These are phyloP conservation scores for Ophthalmolycus amberensis DNA, from an alignment of 2,113 vertebrate species.

Conservation along the genomic window DNA sequence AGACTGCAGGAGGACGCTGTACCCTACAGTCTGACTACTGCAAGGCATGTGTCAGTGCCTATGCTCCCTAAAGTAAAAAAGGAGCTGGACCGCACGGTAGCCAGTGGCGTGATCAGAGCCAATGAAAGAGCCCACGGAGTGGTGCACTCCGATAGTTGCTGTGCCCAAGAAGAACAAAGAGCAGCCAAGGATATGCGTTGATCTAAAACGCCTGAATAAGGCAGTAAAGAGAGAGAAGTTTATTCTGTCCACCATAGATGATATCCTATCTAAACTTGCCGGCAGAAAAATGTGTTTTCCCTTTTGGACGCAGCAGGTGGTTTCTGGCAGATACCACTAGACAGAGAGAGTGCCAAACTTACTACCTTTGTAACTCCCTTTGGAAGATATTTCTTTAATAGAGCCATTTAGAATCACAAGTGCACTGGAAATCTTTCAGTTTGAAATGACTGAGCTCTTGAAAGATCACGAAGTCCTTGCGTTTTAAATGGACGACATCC, in stretches of 20 bases:
- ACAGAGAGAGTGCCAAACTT: not conserved
- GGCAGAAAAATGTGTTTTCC: not conserved
- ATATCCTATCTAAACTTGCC: not conserved
- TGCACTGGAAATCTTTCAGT: not conserved
- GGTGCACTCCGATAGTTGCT: not conserved
- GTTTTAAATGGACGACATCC: not conserved
- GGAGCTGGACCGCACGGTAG: not conserved
- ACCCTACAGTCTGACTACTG: not conserved
- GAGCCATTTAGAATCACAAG: not conserved
- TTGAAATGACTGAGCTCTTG: not conserved
- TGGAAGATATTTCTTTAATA: not conserved
- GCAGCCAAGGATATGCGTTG: not conserved
- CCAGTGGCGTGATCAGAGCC: not conserved
- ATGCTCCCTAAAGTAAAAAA: not conserved
- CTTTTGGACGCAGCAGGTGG: not conserved
- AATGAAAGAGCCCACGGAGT: not conserved
- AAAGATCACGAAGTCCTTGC: not conserved
- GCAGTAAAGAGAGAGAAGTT: not conserved
- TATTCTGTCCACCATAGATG: not conserved
- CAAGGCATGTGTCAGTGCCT: not conserved
- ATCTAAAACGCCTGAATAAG: not conserved
- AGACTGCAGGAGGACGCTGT: not conserved
- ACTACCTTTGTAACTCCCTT: not conserved
- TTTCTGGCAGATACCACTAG: constrained; percentile 1
- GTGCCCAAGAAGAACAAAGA: not conserved